These are phyloP conservation scores for Mesaphorura yosii DNA, from an alignment of 1,140 invertebrate species.

Conservation along the genomic window DNA sequence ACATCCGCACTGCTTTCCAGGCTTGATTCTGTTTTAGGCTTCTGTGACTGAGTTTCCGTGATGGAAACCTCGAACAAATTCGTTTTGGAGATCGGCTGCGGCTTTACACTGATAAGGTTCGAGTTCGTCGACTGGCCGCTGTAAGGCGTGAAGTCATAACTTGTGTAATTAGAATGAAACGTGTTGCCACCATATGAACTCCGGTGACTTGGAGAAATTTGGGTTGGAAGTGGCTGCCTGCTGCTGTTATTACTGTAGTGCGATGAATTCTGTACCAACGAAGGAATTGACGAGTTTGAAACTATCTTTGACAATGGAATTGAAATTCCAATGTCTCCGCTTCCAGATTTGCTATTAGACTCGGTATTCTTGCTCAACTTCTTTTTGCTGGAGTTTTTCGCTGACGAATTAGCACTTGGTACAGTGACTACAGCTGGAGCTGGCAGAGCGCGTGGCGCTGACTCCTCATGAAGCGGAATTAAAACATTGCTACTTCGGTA, in stretches of 20 bases:
- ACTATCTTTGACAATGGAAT: background rate
- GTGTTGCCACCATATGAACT: too few species aligned
- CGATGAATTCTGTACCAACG: too few species aligned
- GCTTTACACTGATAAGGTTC: background rate
- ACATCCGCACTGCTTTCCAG: too few species aligned
- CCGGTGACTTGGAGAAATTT: background rate
- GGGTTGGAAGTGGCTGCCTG: too few species aligned
- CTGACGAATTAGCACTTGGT: background rate
- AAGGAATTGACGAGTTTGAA: background rate
- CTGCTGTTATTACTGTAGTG: too few species aligned
- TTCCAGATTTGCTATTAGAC: constrained; percentile 8
- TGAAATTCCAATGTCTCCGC: background rate
- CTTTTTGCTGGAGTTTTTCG: background rate
- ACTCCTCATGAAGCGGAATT: too few species aligned
- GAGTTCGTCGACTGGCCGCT: background rate
- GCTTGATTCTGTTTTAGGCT: too few species aligned
- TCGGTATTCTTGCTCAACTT: constrained; percentile 5
- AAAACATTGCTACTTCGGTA: background rate
- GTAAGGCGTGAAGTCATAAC: background rate
- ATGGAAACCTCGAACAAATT: background rate
- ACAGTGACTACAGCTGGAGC: background rate
- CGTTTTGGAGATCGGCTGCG: background rate
- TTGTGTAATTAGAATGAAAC: too few species aligned
- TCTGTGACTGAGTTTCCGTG: too few species aligned
- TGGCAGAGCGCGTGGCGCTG: too few species aligned